Percentiles rank a stretch among this genome's conserved stretches.
phyloP scores from a whole-genome alignment of 1,140 invertebrate species.

The Monochamus saltuarius region DNA sequence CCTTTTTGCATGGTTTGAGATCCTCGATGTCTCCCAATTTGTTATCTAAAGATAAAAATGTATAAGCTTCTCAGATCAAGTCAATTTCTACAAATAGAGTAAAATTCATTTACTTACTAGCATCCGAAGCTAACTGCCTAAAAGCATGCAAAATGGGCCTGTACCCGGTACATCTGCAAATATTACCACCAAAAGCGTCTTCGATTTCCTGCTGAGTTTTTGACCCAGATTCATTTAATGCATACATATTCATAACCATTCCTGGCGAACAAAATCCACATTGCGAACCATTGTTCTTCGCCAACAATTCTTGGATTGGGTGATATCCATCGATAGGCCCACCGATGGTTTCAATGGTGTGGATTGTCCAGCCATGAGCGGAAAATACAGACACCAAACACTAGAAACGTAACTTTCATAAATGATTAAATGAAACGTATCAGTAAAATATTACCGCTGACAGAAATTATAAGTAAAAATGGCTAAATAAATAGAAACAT shows the following conservation, averaged over 20 bases:
- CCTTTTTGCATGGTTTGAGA: conserved; percentile 7
- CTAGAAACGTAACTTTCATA: conserved; percentile 53
- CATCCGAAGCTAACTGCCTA: conserved; percentile 53
- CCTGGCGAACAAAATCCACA: conserved; percentile 83
- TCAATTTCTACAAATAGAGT: no score
- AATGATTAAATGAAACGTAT: no score
- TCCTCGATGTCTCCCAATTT: conserved; percentile 23
- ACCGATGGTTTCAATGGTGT: conserved; percentile 77
- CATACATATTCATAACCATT: conserved; percentile 85
- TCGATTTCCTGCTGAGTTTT: conserved; percentile 58
- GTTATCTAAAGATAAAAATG: no score
- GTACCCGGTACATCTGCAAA: conserved; percentile 87
- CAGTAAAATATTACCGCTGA: no score
- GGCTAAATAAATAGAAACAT: no score
- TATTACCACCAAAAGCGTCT: conserved; percentile 57
- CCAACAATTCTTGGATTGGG: conserved; percentile 66
- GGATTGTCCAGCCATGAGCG: conserved; percentile 74
- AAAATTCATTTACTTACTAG: conserved; percentile 39
- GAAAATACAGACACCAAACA: conserved; percentile 70
- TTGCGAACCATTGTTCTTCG: conserved; percentile 73
- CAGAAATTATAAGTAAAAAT: no score
- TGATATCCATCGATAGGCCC: conserved; percentile 70
- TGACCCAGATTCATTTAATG: conserved; percentile 54
- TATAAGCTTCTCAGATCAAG: no score
- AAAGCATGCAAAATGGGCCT: conserved; percentile 81